phyloP scores from a whole-genome alignment of 1,140 invertebrate genomes.

The Bombus consobrinus region DNA sequence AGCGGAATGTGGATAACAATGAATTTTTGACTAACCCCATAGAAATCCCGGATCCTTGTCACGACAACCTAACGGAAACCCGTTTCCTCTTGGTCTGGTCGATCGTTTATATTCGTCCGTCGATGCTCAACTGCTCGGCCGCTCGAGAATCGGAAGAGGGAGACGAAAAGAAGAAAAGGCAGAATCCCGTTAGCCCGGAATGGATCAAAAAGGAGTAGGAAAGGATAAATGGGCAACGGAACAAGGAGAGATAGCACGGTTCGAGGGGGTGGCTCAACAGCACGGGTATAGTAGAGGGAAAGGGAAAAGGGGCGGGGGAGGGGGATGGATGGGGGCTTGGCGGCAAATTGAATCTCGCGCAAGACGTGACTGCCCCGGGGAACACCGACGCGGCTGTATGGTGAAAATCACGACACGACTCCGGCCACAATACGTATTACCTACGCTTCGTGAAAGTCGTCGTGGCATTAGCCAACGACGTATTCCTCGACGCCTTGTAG shows the following conservation, averaged over 20 bases:
- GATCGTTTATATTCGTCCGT: conserved; percentile 57
- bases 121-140: conserved; percentile 23
- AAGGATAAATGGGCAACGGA: conserved; percentile 41
- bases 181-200: conserved; percentile 49
- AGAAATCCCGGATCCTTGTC: conserved; percentile 60
- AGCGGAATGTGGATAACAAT: conserved; percentile 44
- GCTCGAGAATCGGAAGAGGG: neutral
- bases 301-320: neutral
- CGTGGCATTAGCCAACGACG: conserved; percentile 68
- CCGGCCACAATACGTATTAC: conserved; percentile 77
- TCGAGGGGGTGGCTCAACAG: conserved; percentile 22
- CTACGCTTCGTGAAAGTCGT: conserved; percentile 68
- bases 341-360: conserved; percentile 78
- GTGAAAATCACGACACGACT: conserved; percentile 81
- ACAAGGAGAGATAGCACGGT: conserved; percentile 48
- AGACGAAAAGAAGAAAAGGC: conserved; percentile 26
- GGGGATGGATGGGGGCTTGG: conserved; percentile 49
- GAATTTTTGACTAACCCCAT: conserved; percentile 57
- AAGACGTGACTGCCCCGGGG: conserved; percentile 81
- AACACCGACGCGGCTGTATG: conserved; percentile 74
- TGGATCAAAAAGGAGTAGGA: conserved; percentile 38
- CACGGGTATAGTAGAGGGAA: neutral
- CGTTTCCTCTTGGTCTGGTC: conserved; percentile 25
- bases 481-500: conserved; percentile 64
- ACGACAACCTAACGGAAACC: conserved; percentile 48